Base-by-base conservation (phyloP, 2,797 vertebrate genomes). In the Nannoperca obscura region DNA sequence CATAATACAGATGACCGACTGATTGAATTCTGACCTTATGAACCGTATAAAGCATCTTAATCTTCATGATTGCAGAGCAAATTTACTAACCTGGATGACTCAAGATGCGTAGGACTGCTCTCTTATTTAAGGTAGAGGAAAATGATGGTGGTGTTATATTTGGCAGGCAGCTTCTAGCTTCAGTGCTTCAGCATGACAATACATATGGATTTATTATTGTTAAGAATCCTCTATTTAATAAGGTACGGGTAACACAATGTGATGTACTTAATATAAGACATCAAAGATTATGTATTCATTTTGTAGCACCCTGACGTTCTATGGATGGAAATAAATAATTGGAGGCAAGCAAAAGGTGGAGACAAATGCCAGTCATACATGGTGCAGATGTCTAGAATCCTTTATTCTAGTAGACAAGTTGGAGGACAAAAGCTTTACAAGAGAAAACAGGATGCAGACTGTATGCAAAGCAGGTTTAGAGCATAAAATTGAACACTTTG, bases 381-480 rank as follows among this genome's bases (percentile, higher is more conserved):
- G 13, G 22, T 20, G 14, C 57, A 79, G 79, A 61, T 58, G 67
- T 78, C 77, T 60, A 7, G 42, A 63, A 67, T 81, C 11, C 40
- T 30, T 44, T 42, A 74, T 76, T 71, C 22, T 52, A 20, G 46
- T 2, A 14, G 22, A 65, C 1, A 7, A 24, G 63, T 53, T 54
- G 5, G 8, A 24, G 27, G 27, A 46, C 46, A 69, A 66, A 7
- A n/a, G 70, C 22, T 27, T 32, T 7, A 67, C 22, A 52, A 74
- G 27, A 78, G 40, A 40, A 78, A 74, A 66, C 59, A 52, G 57
- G 50, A 73, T 34, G 59, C 57, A 62, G 67, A 73, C 53, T 74
- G n/a, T 80, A 90, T 91, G 86, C 86, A 89, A 78, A 92, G 75
- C 57, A 84, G 80, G 63, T 83, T 75, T 55, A 67, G 60, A 30